A percentile compares a stretch with the other conserved stretches of the same genome.
These are phyloP conservation scores for Tolypeutes matacus DNA, from an alignment of 2,797 vertebrate genomes.

Conservation along the genomic window DNA sequence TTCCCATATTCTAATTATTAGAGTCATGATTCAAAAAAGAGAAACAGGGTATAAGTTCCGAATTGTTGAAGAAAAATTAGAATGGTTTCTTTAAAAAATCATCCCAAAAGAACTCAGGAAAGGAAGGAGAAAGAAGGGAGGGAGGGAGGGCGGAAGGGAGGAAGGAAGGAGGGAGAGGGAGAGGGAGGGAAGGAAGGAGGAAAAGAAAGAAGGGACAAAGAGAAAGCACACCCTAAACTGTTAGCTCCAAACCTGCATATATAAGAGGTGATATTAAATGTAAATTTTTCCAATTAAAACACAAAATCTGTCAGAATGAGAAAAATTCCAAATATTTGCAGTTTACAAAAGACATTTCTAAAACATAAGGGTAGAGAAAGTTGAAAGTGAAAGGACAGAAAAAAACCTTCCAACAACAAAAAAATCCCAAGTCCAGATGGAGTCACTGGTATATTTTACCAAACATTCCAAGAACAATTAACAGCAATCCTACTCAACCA, in stretches of 20 bases:
- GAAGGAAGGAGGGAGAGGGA: too few relatives aligned
- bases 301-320: background rate
- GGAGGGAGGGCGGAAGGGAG: too few relatives aligned
- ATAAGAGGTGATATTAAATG: background rate
- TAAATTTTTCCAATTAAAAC: background rate
- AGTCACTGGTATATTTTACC: too few relatives aligned
- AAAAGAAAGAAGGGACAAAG: background rate
- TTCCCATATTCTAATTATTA: background rate
- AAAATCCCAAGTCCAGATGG: too few relatives aligned
- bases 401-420: too few relatives aligned
- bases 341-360: background rate
- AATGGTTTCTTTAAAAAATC: background rate
- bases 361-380: background rate
- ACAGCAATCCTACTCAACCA: too few relatives aligned
- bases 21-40: background rate
- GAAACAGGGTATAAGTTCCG: background rate
- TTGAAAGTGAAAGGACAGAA: too few relatives aligned
- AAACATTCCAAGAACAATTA: too few relatives aligned
- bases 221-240: background rate
- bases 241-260: background rate
- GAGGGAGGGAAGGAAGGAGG: too few relatives aligned
- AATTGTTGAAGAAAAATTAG: conserved; percentile 4
- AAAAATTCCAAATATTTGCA: background rate
- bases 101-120: background rate
- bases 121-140: background rate